Evolutionary conservation across 2,888 invertebrate species (phyloP), one percentile per base, ranked within the genome.

Genomic region (Dryocosmus kuriphilus): DNA sequence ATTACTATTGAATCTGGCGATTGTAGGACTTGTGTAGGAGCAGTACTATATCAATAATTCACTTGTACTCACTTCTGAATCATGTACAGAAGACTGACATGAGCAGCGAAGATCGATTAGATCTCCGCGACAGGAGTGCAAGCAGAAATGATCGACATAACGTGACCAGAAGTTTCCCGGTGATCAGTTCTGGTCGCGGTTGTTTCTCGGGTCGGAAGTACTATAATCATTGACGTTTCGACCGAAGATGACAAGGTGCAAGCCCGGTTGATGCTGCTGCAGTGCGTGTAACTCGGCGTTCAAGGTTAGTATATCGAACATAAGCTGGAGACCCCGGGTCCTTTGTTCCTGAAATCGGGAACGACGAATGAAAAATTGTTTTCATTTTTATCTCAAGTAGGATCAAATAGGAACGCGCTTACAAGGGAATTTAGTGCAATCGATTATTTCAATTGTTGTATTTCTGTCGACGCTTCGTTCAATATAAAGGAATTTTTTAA

Each of bases 101-200:
- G 81, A 77, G 73, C 60, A 57, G 32, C 38, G 60, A 73, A 30
- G 60, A 41, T 71, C 60, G 41, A 24, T 71, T 61, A 22, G 71
- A 55, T 62, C 71, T 71, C 51, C 74, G 75, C 67, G 51, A 55
- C 74, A 63, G 60, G 67, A 63, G 55, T 61, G 61, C 79, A 63
- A 65, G 77, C 76, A 80, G 81, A 83, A 80, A 86, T 85, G 85
- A 81, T 84, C 77, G 84, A 83, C 82, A 80, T 80, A 77, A 83
- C 83, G 81, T 84, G 83, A 84, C 80, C 73, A 55, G 57, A 65
- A 61, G 32, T 63, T 62, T 24, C 74, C 77, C 61, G 74, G 57
- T 61, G 75, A 77, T 79, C 60, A 79, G 63, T 51, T 65, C 41
- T 80, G 75, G 16, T 38, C 74, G 77, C 61, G 65, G 67, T 30